Evolutionary conservation across 2,888 invertebrate genomes (phyloP).

Genomic region (Hedya salicella): DNA sequence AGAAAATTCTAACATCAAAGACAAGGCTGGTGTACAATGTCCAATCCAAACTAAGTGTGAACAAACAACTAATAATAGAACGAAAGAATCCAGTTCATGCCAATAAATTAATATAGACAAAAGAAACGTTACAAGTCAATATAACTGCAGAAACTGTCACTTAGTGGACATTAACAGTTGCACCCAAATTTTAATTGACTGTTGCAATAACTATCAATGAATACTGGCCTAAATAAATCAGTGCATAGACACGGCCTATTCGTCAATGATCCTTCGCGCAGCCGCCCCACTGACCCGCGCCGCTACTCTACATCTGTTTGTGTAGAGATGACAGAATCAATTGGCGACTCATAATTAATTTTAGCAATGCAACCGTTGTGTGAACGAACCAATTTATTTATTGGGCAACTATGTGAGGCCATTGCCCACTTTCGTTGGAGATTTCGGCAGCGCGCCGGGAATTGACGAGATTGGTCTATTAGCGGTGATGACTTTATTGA

Average conservation of each 20-base stretch:
- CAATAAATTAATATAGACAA: background rate
- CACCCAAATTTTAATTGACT: slow-evolving; percentile 17
- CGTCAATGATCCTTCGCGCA: slow-evolving; percentile 39
- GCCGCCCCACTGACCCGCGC: slow-evolving; percentile 65
- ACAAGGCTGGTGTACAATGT: too few species aligned
- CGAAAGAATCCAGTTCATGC: background rate
- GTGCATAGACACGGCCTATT: slow-evolving; percentile 20
- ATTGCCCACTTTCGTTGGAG: slow-evolving; percentile 54
- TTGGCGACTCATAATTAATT: slow-evolving; percentile 73
- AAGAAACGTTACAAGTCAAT: background rate
- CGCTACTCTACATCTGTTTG: slow-evolving; percentile 62
- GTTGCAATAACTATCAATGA: slow-evolving; percentile 39
- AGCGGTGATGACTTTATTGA: slow-evolving; percentile 18
- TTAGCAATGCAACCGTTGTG: slow-evolving; percentile 61
- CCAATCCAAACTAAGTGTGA: too few species aligned
- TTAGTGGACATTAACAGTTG: slow-evolving; percentile 5
- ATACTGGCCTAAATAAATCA: slow-evolving; percentile 38
- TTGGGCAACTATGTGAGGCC: slow-evolving; percentile 54
- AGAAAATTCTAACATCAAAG: too few species aligned
- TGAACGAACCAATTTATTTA: slow-evolving; percentile 61
- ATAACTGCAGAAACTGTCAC: background rate
- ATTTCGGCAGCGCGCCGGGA: slow-evolving; percentile 50
- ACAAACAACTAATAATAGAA: too few species aligned
- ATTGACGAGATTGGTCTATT: slow-evolving; percentile 28
- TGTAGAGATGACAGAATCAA: slow-evolving; percentile 73